A percentile compares a stretch with the other conserved stretches of the same genome.
phyloP scores from a whole-genome alignment of 1,140 invertebrate species.

The Palaemon carinicauda region DNA sequence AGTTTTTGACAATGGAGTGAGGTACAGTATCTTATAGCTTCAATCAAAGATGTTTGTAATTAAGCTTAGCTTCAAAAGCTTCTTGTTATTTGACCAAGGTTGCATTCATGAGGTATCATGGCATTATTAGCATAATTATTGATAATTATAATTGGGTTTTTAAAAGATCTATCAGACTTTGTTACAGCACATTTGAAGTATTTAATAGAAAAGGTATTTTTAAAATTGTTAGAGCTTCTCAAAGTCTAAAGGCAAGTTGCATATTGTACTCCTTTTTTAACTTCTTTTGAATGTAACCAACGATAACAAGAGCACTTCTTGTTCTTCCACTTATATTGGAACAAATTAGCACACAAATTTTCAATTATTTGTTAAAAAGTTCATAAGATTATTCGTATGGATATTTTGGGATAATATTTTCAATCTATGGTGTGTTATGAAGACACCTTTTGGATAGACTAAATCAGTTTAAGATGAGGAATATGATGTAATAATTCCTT shows the following conservation, averaged over 20 bases:
- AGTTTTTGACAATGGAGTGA: background rate
- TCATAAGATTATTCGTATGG: too few relatives aligned
- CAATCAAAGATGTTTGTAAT: slow-evolving; percentile 19
- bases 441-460: background rate
- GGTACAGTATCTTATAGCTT: slow-evolving; percentile 11
- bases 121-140: too few relatives aligned
- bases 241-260: too few relatives aligned
- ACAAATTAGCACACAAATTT: slow-evolving; percentile 6
- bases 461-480: background rate
- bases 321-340: slow-evolving; percentile 8
- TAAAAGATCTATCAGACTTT: too few relatives aligned
- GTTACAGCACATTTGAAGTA: too few relatives aligned
- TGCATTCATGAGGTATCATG: slow-evolving; percentile 13
- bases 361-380: too few relatives aligned
- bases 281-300: background rate
- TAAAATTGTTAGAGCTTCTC: too few relatives aligned
- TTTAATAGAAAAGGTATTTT: too few relatives aligned
- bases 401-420: too few relatives aligned
- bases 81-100: background rate
- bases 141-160: too few relatives aligned
- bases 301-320: background rate
- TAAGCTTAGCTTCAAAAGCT: slow-evolving; percentile 22
- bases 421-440: background rate
- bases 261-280: background rate
- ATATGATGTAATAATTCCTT: too few relatives aligned